Evolutionary conservation across 2,888 invertebrate genomes (phyloP), one percentile per base, ranked within the genome.

Genomic region (Notodonta ziczac): DNA sequence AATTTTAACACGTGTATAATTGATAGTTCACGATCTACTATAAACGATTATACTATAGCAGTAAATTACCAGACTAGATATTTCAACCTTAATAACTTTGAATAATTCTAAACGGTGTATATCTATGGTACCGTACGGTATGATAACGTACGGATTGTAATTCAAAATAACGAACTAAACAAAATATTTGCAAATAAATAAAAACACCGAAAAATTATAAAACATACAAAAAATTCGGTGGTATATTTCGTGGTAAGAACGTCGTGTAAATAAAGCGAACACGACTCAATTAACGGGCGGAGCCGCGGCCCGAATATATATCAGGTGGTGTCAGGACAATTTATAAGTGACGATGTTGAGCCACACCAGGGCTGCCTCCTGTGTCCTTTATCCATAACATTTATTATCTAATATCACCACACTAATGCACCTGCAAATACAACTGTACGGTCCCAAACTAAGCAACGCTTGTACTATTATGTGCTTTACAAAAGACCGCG

Each of bases 201-300:
- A 50, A 2, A 24, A 24, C 24, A 24, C 24, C 48, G 68, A 72
- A 65, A 52, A 55, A 40, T 5, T 8, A 4, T 55, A 55, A 55
- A 40, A 39, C 55, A 10, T 39, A n/a, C 40, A 13, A 12, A 24
- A 24, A 24, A 24, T 55, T 55, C 6, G 44, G 7, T 57, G 56
- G 58, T 58, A 52, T 24, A 52, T 56, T 56, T 8, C 12, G 24
- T 63, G 60, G 58, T 59, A 66, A 66, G 65, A 71, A 66, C 65
- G 65, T 59, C 52, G 44, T 61, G 60, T 63, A 62, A 77, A 78
- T 70, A 68, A 63, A 71, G 63, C 63, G 67, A 66, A 69, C 69
- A 74, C 63, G 60, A 69, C 63, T 73, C 66, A 79, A 82, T 81
- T 80, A 82, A 77, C 73, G 63, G 64, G 63, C 62, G 61, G 59